phyloP scores from a whole-genome alignment of 2,797 vertebrate species.

The Amazonetta brasiliensis region DNA sequence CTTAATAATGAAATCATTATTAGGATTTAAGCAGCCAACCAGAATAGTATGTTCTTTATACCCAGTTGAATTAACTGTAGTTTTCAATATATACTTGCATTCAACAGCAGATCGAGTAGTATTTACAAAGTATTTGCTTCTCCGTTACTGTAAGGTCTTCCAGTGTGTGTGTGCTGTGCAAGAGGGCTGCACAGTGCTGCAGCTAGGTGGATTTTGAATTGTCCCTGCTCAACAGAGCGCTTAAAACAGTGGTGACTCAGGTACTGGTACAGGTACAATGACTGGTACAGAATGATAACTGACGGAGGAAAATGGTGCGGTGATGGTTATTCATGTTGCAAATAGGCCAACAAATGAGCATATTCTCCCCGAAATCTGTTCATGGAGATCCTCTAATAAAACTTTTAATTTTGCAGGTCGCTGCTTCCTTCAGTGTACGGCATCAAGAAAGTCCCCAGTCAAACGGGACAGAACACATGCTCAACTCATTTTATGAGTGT shows the following conservation, averaged over 20 bases:
- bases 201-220: neutral
- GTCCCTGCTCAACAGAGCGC: neutral
- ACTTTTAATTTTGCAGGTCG: neutral
- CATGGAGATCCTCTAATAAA: neutral
- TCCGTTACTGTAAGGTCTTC: neutral
- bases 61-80: neutral
- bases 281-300: neutral
- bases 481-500: neutral
- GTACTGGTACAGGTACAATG: neutral
- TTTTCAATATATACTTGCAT: neutral
- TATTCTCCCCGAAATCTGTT: neutral
- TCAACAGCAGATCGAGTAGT: neutral
- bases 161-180: neutral
- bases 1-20: neutral
- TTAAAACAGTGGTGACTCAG: neutral
- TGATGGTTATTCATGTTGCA: neutral
- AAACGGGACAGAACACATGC: fast-evolving
- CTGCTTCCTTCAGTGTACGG: neutral
- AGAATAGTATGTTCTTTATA: neutral
- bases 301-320: neutral
- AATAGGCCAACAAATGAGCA: neutral
- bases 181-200: neutral
- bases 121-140: neutral
- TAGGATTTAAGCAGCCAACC: neutral
- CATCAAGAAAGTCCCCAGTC: neutral